Base-by-base conservation (phyloP, 2,888 invertebrate genomes). In the Phyto melanocephala region DNA sequence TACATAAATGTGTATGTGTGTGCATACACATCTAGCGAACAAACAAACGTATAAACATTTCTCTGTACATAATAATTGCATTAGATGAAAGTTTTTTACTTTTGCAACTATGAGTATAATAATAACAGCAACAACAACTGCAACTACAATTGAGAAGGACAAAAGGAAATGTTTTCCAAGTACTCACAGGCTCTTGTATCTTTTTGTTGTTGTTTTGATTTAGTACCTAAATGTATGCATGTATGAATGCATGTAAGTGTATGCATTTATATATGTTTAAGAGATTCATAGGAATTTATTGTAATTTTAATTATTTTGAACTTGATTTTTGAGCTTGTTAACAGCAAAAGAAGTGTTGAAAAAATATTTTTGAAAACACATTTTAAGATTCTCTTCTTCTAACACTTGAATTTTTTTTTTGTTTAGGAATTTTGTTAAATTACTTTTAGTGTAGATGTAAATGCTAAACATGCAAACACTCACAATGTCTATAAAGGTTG, bases 231-330 rank as follows among this genome's bases (percentile, higher is more conserved):
- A 8, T 33, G 5, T 62, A n/a, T 62, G 50, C 2, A 13, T 5
- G 28, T 50, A 15, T 52, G 28, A 33, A 17, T 35, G 35, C 13
- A 28, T 42, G 28, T 28, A 28, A 28, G 6, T 40, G 17, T 35
- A 10, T 28, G 54, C 15, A 20, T 22, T 33, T 42, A 17, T 7
- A 11, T 33, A 42, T 42, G 28, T 11, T 71, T 47, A 42, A 11
- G 15, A 40, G 45, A 40, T 35, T 37, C 67, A 67, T 67, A 74
- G 72, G 37, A 62, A 80, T 79, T 79, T 67, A 72, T 67, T 72
- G 65, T 65, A 56, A 72, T 81, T 81, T 77, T 77, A 81, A 81
- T 81, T 81, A 81, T 81, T 77, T 52, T 67, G 67, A 60, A 62
- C 77, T 77, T 78, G 70, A 65, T 78, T 74, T 75, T 76, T 37